phyloP scores from a whole-genome alignment of 2,888 invertebrate species.

The Aphodius sticticus region DNA sequence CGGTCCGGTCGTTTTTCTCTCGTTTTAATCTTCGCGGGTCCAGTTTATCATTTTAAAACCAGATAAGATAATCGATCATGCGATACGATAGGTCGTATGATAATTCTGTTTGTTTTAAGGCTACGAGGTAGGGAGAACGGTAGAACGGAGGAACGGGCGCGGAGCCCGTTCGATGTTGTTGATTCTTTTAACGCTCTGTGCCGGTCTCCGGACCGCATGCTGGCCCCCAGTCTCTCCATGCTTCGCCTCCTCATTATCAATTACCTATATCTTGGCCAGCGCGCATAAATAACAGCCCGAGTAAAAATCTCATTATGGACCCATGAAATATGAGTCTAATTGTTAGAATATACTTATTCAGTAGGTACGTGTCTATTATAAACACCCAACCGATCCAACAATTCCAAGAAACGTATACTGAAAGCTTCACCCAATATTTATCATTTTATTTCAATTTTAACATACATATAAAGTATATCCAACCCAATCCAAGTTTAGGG shows the following conservation, averaged over 20 bases:
- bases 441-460: too few species aligned
- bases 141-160: constrained; percentile 23
- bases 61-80: constrained; percentile 45
- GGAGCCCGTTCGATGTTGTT: constrained; percentile 29
- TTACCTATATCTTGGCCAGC: constrained; percentile 54
- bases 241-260: constrained; percentile 52
- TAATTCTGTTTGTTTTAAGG: constrained; percentile 43
- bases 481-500: too few species aligned
- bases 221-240: constrained; percentile 43
- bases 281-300: constrained; percentile 54
- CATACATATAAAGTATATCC: too few species aligned
- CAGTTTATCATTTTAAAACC: constrained; percentile 37
- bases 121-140: constrained; percentile 36
- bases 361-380: constrained; percentile 34
- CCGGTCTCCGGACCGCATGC: constrained; percentile 41
- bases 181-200: constrained; percentile 33
- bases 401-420: neutral
- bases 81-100: constrained; percentile 39
- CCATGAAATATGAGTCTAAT: constrained; percentile 55
- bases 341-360: constrained; percentile 50
- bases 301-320: constrained; percentile 56
- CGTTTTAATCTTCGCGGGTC: constrained; percentile 33
- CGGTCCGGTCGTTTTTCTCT: constrained; percentile 30
- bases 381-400: constrained; percentile 30
- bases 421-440: neutral